A percentile compares a stretch with the other conserved stretches of the same genome.
Conservation (phyloP, 2,113 vertebrate species). For the Cichladusa arquata region DNA sequence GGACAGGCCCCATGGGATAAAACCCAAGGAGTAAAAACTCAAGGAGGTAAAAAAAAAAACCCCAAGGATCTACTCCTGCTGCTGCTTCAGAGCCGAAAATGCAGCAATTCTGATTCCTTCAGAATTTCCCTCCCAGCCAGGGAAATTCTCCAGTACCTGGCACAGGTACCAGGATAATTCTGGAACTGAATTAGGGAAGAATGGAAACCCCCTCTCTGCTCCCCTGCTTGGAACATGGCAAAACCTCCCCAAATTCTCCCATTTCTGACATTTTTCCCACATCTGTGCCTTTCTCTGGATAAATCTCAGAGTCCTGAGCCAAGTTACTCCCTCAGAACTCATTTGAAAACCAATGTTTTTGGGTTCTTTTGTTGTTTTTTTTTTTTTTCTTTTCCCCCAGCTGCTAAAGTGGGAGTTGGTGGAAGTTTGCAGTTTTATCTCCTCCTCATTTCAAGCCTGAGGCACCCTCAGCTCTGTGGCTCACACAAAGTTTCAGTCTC, state of each 20-base stretch:
- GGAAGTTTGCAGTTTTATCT: background rate
- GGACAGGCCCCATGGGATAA: too few relatives aligned
- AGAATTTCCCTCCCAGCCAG: background rate
- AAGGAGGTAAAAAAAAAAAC: too few relatives aligned
- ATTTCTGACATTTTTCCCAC: background rate
- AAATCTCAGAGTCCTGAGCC: background rate
- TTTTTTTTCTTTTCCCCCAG: background rate
- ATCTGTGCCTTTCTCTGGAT: background rate
- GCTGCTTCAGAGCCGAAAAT: background rate
- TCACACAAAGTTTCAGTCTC: background rate
- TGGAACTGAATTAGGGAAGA: accelerated
- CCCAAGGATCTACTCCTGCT: background rate
- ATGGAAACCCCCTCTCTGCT: too few relatives aligned
- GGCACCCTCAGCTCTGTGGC: background rate
- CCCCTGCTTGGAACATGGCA: accelerated
- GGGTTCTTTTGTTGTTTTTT: background rate
- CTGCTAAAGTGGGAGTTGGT: background rate
- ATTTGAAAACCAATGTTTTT: background rate
- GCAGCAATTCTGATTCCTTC: background rate
- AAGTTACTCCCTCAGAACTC: background rate
- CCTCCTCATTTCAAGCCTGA: background rate
- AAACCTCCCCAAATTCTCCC: background rate
- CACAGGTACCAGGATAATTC: background rate
- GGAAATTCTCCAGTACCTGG: background rate
- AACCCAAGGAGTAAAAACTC: too few relatives aligned